Evolutionary conservation across 2,797 vertebrate species (phyloP).

Genomic region (Spinus olivaceus): DNA sequence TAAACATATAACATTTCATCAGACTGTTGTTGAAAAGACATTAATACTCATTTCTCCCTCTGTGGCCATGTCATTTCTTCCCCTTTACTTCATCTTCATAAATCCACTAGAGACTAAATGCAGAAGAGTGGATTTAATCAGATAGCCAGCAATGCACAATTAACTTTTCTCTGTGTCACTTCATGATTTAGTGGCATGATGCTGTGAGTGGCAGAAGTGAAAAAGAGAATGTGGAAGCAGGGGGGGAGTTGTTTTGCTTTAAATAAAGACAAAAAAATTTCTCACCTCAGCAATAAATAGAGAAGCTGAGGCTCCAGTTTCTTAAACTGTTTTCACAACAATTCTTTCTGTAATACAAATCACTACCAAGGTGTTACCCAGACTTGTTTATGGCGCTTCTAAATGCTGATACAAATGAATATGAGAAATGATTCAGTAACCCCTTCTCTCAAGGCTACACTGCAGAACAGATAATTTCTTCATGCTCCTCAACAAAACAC

Average conservation of each 20-base stretch:
- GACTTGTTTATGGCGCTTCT: background rate
- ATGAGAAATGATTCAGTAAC: background rate
- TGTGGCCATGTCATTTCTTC: slow-evolving; percentile 3
- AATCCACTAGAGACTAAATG: slow-evolving; percentile 23
- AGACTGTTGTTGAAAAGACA: background rate
- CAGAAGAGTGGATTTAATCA: slow-evolving; percentile 31
- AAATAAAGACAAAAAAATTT: background rate
- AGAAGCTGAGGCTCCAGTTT: background rate
- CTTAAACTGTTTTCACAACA: background rate
- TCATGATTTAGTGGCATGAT: background rate
- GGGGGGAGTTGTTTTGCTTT: background rate
- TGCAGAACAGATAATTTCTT: background rate
- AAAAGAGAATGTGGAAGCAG: background rate
- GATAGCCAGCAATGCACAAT: slow-evolving; percentile 1
- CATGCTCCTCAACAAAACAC: background rate
- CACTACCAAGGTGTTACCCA: background rate
- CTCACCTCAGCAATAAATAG: background rate
- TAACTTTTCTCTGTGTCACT: slow-evolving; percentile 33
- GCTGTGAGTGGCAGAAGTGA: background rate
- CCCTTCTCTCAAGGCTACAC: background rate
- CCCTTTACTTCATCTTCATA: slow-evolving; percentile 43
- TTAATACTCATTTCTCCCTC: slow-evolving; percentile 49
- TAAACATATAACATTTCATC: slow-evolving; percentile 20
- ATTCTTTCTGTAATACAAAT: background rate
- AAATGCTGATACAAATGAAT: background rate